Evolutionary conservation across 1,140 invertebrate genomes (phyloP).

Genomic region (Helicoverpa armigera): DNA sequence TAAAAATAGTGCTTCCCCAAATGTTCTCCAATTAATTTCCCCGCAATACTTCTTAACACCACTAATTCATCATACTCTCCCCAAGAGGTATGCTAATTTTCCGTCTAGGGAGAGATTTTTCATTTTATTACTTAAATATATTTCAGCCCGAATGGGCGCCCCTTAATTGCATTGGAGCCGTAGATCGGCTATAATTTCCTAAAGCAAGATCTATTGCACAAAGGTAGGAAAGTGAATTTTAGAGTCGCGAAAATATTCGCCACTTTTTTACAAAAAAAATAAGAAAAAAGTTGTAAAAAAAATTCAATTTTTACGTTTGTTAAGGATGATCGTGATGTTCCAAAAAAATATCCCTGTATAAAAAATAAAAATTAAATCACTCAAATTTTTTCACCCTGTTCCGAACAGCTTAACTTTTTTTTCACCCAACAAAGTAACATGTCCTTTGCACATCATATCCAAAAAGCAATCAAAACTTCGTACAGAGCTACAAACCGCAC

Average conservation of each 20-base stretch:
- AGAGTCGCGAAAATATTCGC: too few relatives aligned
- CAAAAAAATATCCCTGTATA: too few relatives aligned
- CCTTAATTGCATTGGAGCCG: slow-evolving; percentile 34
- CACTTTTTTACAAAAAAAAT: too few relatives aligned
- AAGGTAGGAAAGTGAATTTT: too few relatives aligned
- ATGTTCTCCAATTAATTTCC: slow-evolving; percentile 28
- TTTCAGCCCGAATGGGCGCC: slow-evolving; percentile 29
- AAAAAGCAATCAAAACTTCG: slow-evolving; percentile 40
- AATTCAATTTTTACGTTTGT: too few relatives aligned
- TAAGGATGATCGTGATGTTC: too few relatives aligned
- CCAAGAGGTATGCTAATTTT: slow-evolving; percentile 52
- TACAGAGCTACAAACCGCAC: slow-evolving; percentile 43
- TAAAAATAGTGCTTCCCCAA: slow-evolving; percentile 22
- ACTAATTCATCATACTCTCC: slow-evolving; percentile 49
- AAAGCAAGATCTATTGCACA: too few relatives aligned
- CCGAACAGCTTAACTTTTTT: not conserved
- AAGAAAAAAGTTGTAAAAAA: too few relatives aligned
- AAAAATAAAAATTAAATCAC: too few relatives aligned
- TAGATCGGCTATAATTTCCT: too few relatives aligned
- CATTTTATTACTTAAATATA: slow-evolving; percentile 45
- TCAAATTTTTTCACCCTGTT: too few relatives aligned
- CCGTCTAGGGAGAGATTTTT: slow-evolving; percentile 33
- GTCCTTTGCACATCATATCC: not conserved
- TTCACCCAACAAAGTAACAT: slow-evolving; percentile 3
- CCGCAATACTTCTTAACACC: slow-evolving; percentile 24